Conservation (phyloP, 1,140 invertebrate species). For the Asobara japonica region DNA sequence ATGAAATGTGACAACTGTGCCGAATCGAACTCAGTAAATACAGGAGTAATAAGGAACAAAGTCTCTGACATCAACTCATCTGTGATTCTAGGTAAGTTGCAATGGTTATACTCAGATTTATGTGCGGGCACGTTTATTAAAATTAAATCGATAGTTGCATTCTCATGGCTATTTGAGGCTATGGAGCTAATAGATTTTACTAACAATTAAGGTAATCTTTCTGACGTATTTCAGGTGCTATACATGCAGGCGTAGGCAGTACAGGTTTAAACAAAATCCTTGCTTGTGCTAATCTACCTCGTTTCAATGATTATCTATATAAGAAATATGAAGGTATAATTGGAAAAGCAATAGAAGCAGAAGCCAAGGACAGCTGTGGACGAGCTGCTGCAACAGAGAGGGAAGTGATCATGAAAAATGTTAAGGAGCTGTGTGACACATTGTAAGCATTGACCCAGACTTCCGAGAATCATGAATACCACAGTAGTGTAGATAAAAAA, state of each 20-base stretch:
- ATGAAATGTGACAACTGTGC: too few species aligned
- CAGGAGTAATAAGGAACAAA: too few species aligned
- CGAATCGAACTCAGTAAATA: too few species aligned
- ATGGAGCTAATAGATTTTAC: not conserved
- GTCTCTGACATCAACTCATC: too few species aligned
- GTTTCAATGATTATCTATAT: not conserved
- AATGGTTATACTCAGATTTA: not conserved
- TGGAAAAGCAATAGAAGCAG: constrained; percentile 25
- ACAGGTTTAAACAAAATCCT: constrained; percentile 29
- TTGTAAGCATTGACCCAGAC: constrained; percentile 1
- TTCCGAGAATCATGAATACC: not conserved
- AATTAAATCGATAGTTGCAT: too few species aligned
- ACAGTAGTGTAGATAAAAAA: not conserved
- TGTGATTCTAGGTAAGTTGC: too few species aligned
- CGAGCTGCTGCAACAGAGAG: constrained; percentile 20
- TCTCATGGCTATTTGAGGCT: too few species aligned
- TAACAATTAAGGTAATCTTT: constrained; percentile 3
- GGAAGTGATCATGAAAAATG: constrained; percentile 12
- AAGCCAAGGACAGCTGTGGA: constrained; percentile 28
- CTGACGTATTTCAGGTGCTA: constrained; percentile 25
- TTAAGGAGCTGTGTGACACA: constrained; percentile 9
- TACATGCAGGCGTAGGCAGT: constrained; percentile 26
- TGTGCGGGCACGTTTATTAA: too few species aligned
- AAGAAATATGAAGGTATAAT: constrained; percentile 28
- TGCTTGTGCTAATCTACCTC: constrained; percentile 27